Evolutionary conservation across 2,113 vertebrate genomes (phyloP).

Genomic region (Osmerus mordax): DNA sequence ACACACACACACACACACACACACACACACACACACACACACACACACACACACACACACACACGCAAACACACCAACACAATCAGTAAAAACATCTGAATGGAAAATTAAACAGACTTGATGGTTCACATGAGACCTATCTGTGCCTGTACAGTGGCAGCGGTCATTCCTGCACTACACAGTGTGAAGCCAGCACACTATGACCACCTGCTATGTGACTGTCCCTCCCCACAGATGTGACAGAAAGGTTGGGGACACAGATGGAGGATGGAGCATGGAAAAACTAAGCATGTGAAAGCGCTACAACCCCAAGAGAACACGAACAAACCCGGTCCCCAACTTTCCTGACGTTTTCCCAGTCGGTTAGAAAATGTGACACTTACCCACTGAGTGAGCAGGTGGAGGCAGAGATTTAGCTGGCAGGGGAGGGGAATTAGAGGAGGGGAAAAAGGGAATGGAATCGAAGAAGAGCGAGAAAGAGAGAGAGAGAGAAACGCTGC

Average conservation of each 20-base stretch:
- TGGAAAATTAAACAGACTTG: constrained; percentile 16
- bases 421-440: background rate
- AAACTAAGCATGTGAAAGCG: background rate
- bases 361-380: background rate
- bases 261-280: background rate
- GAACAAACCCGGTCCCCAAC: background rate
- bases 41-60: constrained; percentile 11
- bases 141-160: background rate
- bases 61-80: background rate
- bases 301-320: background rate
- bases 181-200: background rate
- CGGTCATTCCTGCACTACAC: constrained; percentile 8
- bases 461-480: background rate
- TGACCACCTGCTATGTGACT: constrained; percentile 17
- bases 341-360: background rate
- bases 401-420: constrained; percentile 2
- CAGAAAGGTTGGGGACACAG: background rate
- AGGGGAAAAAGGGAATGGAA: no score
- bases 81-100: constrained; percentile 12
- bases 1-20: background rate
- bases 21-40: constrained; percentile 13
- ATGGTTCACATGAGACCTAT: background rate
- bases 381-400: constrained; percentile 1
- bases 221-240: constrained; percentile 5
- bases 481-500: background rate